Percentiles rank a stretch among this genome's conserved stretches.
Conservation (phyloP, 2,888 invertebrate species). For the Eupithecia exiguata region DNA sequence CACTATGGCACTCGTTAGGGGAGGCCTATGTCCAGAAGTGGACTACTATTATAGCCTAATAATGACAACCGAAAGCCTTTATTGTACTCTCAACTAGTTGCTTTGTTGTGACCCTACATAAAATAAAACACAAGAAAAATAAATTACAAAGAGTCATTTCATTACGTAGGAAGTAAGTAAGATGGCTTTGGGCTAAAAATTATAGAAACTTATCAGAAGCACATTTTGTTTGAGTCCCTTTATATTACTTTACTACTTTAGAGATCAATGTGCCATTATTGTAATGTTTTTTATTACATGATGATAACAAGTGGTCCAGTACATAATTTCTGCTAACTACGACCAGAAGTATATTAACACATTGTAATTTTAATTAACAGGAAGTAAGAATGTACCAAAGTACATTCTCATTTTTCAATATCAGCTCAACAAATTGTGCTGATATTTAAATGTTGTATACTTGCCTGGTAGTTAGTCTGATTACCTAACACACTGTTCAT, state of each 20-base stretch:
- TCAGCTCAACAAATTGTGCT: no score
- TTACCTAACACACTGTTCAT: not conserved
- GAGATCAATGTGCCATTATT: no score
- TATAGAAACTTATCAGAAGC: not conserved
- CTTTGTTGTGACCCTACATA: not conserved
- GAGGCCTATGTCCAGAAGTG: no score
- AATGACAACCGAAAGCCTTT: not conserved
- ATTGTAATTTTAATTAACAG: conserved; percentile 30
- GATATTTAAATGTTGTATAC: not conserved
- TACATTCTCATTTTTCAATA: no score
- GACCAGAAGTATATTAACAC: conserved; percentile 9
- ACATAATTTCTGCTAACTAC: not conserved
- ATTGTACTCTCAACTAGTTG: not conserved
- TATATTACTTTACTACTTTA: no score
- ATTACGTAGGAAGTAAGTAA: no score
- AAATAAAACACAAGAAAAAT: not conserved
- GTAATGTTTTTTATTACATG: not conserved
- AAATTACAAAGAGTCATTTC: not conserved
- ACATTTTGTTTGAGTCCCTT: no score
- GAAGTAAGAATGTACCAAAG: conserved; percentile 17
- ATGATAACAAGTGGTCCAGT: not conserved
- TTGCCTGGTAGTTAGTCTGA: not conserved
- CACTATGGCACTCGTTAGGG: no score
- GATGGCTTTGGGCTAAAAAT: not conserved
- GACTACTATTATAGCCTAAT: no score